Conservation (phyloP, 2,113 vertebrate species). For the Reinhardtius hippoglossoides region DNA sequence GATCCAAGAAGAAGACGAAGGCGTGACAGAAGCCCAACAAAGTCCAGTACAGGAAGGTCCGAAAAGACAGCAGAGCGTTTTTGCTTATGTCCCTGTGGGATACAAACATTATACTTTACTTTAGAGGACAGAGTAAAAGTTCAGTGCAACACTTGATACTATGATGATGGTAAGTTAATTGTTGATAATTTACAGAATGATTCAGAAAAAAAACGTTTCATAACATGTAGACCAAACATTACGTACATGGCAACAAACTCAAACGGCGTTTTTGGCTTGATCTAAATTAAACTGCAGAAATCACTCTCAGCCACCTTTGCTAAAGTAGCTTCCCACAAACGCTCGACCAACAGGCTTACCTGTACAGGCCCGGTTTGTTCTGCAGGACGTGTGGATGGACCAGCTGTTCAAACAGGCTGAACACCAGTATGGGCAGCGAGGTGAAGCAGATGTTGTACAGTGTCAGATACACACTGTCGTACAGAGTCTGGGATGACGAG, state of each 20-base stretch:
- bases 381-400: slow-evolving; percentile 94
- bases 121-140: not conserved
- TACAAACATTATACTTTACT: not conserved
- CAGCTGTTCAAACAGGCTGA: slow-evolving; percentile 98
- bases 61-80: slow-evolving; percentile 92
- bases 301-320: not conserved
- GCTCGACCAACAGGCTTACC: slow-evolving; percentile 75
- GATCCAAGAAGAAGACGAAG: slow-evolving; percentile 97
- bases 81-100: slow-evolving; percentile 94
- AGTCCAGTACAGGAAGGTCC: slow-evolving; percentile 97
- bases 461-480: slow-evolving; percentile 98
- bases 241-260: not conserved
- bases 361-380: slow-evolving; percentile 93
- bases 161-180: not conserved
- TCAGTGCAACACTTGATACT: not conserved
- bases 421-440: slow-evolving; percentile 97
- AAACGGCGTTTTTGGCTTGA: too few species aligned
- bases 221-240: not conserved
- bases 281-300: not conserved
- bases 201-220: not conserved
- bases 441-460: slow-evolving; percentile 99
- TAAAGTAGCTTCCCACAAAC: not conserved
- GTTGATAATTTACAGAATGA: not conserved
- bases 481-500: slow-evolving; percentile 89
- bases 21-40: slow-evolving; percentile 94